A percentile compares a stretch with the other conserved stretches of the same genome.
Evolutionary conservation across 37 sponge, comb jelly and placozoan genomes (phyloP).

Genomic region (Hormiphora californensis): DNA sequence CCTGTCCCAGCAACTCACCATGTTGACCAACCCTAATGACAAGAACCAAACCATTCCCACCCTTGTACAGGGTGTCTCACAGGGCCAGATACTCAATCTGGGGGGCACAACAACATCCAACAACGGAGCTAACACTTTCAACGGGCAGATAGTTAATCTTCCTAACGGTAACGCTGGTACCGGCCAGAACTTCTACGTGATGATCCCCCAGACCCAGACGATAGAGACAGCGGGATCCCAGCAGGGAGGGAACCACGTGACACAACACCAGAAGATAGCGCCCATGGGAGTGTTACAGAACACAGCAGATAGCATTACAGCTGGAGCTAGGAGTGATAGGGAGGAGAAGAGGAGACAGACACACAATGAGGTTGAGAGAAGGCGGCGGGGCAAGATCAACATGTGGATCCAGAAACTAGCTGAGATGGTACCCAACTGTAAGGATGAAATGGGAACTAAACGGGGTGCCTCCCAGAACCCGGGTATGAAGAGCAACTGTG

Average conservation of each 20-base stretch:
- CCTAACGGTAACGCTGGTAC: not conserved
- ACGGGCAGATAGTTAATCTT: conserved; percentile 5
- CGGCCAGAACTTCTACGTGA: conserved; percentile 47
- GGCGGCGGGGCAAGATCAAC: conserved; percentile 12
- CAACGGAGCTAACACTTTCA: not conserved
- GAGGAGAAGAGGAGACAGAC: conserved; percentile 37
- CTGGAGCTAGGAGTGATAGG: not conserved
- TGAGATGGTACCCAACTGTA: conserved; percentile 36
- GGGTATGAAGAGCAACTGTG: conserved; percentile 16
- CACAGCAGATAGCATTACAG: not conserved
- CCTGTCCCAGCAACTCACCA: not conserved
- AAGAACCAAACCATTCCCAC: not conserved
- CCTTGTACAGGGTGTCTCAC: not conserved
- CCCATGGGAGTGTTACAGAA: not conserved
- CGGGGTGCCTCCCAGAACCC: not conserved
- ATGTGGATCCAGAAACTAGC: conserved; percentile 37
- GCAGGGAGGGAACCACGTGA: not conserved
- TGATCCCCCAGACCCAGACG: conserved; percentile 20
- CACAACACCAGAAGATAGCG: conserved; percentile 25
- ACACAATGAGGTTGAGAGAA: conserved; percentile 32
- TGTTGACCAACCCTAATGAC: not conserved
- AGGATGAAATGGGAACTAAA: conserved; percentile 15
- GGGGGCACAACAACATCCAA: not conserved
- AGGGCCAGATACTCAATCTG: conserved; percentile 25
- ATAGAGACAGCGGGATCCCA: too few species aligned